Conservation (phyloP, 2,888 invertebrate species). For the Alloscopus bannaensis region DNA sequence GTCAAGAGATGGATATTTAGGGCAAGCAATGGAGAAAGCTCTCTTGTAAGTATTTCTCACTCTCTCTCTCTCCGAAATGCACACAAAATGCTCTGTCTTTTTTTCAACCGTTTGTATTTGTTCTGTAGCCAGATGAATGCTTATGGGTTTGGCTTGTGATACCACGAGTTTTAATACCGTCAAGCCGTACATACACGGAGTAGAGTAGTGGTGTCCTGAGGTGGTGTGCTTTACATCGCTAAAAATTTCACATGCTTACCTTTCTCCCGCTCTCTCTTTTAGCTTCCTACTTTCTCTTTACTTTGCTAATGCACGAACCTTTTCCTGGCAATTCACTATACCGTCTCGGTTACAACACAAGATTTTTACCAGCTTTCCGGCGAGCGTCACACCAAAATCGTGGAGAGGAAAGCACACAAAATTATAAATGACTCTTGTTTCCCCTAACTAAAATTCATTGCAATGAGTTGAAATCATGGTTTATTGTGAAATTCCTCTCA, state of each 20-base stretch:
- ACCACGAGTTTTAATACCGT: too few species aligned
- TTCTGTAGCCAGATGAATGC: constrained; percentile 27
- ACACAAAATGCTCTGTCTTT: constrained; percentile 24
- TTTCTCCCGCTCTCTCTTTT: too few species aligned
- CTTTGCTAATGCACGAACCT: too few species aligned
- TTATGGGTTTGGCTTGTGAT: constrained; percentile 4
- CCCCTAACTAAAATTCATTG: not conserved
- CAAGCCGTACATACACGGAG: too few species aligned
- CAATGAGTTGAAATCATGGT: not conserved
- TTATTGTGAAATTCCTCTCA: not conserved
- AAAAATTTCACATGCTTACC: too few species aligned
- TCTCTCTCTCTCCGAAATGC: too few species aligned
- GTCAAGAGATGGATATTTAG: constrained; percentile 46
- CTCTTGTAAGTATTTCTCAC: constrained; percentile 34
- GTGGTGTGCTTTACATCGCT: too few species aligned
- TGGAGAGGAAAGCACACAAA: not conserved
- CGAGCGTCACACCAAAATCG: too few species aligned
- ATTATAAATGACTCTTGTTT: not conserved
- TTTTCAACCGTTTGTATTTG: constrained; percentile 23
- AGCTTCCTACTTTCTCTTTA: too few species aligned
- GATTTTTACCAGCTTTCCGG: constrained; percentile 10
- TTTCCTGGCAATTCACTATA: too few species aligned
- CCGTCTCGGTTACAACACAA: too few species aligned
- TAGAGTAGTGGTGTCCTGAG: too few species aligned
- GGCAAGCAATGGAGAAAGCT: constrained; percentile 27